These are phyloP conservation scores for Xestobium rufovillosum DNA, from an alignment of 2,888 invertebrate genomes.

Conservation along the genomic window DNA sequence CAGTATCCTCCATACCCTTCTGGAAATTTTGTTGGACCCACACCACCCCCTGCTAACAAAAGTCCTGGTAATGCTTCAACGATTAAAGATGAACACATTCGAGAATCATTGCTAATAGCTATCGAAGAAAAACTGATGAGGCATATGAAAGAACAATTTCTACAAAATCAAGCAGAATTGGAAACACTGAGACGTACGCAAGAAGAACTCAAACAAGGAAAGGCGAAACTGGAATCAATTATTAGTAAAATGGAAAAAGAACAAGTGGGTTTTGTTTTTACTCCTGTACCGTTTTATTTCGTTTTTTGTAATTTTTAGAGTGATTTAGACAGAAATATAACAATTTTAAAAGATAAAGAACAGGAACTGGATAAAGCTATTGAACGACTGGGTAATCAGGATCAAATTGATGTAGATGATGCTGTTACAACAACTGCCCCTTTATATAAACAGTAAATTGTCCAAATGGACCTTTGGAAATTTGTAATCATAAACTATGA, in stretches of 20 bases:
- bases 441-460: conserved; percentile 77
- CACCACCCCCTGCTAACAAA: conserved; percentile 37
- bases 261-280: conserved; percentile 41
- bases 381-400: conserved; percentile 65
- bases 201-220: conserved; percentile 79
- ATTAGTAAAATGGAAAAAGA: conserved; percentile 69
- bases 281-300: not conserved
- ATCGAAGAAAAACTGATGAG: conserved; percentile 90
- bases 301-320: conserved; percentile 41
- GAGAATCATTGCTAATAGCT: conserved; percentile 87
- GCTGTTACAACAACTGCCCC: conserved; percentile 95
- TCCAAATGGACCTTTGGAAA: conserved; percentile 10
- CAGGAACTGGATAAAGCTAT: conserved; percentile 77
- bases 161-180: conserved; percentile 85
- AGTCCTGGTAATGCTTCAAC: conserved; percentile 60
- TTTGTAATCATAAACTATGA: conserved; percentile 12
- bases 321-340: conserved; percentile 78
- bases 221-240: conserved; percentile 72
- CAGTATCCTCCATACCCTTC: not conserved
- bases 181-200: conserved; percentile 82
- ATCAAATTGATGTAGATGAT: conserved; percentile 87
- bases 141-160: conserved; percentile 80
- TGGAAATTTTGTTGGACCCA: conserved; percentile 26
- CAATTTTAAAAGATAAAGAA: conserved; percentile 77
- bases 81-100: conserved; percentile 93